Base-by-base conservation (phyloP, 1,140 invertebrate species). In the Caenorhabditis latens region DNA sequence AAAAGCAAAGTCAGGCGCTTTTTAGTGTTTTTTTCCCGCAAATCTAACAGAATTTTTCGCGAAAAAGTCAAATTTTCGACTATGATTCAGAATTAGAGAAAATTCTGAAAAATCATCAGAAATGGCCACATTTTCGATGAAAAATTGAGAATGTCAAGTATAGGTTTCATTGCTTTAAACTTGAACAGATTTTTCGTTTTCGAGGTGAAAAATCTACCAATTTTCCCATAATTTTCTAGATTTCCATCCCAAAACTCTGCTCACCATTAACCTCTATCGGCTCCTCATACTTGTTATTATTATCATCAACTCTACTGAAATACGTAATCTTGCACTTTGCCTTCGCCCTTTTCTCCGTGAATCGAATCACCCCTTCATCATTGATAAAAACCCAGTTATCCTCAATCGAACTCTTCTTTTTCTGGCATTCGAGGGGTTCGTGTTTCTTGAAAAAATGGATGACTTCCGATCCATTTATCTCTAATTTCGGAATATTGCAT, bases 401-500 rank as follows among this genome's bases (percentile, higher is more conserved):
- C n/a, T 48, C 43, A 19, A 79, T 50, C 11, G 11, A 21, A 46
- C 9, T 32, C 19, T 65, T 67, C 82, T 46, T 84, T 48, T 42
- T 55, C 4, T 89, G 50, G 58, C 89, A 90, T 24, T 61, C 48
- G 40, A 90, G 21, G 40, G 89, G 89, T 16, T 53, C 67, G 9
- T 61, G 40, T 24, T 61, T 87, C 9, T 61, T 14, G 63, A 87
- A 90, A 83, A 90, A 90, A 43, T 85, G 46, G 40, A 89, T 89
- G 9, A 89, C 88, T 65, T 89, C 89, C 4, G 61, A 67, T 43
- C 84, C 83, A 55, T 89, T 84, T 16, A 87, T 87, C 19, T 89
- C 88, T 58, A 89, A 67, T 63, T 89, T 89, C 16, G 89, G 89
- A 50, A 89, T 89, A 16, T 84, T 86, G 58, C 89, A 89, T 79